A percentile compares a stretch with the other conserved stretches of the same genome.
phyloP scores from a whole-genome alignment of 1,140 invertebrate species.

The Gonatopus flavifemur region DNA sequence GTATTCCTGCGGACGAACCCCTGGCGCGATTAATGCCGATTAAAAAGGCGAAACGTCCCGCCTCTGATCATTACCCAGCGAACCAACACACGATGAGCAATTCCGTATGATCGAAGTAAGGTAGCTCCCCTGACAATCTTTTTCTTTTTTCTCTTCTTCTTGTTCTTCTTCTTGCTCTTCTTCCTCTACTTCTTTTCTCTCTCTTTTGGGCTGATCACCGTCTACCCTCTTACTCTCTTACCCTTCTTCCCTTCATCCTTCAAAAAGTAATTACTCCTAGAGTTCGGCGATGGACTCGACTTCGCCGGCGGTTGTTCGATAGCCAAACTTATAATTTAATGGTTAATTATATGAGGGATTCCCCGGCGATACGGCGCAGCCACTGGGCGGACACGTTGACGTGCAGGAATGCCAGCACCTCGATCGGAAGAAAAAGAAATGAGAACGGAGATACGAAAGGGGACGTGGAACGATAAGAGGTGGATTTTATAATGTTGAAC shows the following conservation, averaged over 20 bases:
- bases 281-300: slow-evolving; percentile 45
- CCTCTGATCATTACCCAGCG: slow-evolving; percentile 38
- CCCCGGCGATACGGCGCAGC: slow-evolving; percentile 52
- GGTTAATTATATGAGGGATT: slow-evolving; percentile 59
- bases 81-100: slow-evolving; percentile 27
- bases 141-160: slow-evolving; percentile 22
- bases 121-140: slow-evolving; percentile 35
- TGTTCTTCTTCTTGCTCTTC: slow-evolving; percentile 21
- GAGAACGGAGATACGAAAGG: too few relatives aligned
- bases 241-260: slow-evolving; percentile 20
- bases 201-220: slow-evolving; percentile 8
- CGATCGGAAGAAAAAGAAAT: too few relatives aligned
- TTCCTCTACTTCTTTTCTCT: slow-evolving; percentile 16
- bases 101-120: slow-evolving; percentile 45
- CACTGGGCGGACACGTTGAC: slow-evolving; percentile 58
- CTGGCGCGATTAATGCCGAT: slow-evolving; percentile 49
- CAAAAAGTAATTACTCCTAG: slow-evolving; percentile 55
- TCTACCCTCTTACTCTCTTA: slow-evolving; percentile 22
- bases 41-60: slow-evolving; percentile 44
- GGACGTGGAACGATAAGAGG: too few relatives aligned
- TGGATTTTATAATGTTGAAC: too few relatives aligned
- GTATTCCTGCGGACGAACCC: too few relatives aligned
- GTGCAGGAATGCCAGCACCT: slow-evolving; percentile 53
- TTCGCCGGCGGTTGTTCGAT: slow-evolving; percentile 48
- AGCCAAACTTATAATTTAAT: slow-evolving; percentile 60